Evolutionary conservation across 2,113 vertebrate genomes (phyloP).

Genomic region (Tor tambroides): DNA sequence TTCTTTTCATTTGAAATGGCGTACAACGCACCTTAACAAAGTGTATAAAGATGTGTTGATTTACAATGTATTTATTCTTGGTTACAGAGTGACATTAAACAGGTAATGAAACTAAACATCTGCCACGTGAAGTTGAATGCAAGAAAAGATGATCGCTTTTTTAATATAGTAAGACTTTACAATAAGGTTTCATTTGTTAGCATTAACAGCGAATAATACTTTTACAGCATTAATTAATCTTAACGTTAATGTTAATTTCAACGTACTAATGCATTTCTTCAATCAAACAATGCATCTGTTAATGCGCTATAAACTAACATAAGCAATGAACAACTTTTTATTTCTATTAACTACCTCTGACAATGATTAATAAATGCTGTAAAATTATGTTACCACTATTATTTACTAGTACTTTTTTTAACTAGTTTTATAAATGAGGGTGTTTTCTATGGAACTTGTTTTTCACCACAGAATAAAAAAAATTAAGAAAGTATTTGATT

Average conservation of each 20-base stretch:
- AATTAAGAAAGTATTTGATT: no score
- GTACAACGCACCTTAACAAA: constrained; percentile 48
- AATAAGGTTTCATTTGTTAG: background rate
- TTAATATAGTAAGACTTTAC: background rate
- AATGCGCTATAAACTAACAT: background rate
- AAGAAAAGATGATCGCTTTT: background rate
- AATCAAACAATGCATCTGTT: background rate
- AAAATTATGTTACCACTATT: background rate
- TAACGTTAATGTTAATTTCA: background rate
- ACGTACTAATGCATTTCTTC: background rate
- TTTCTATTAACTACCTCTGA: background rate
- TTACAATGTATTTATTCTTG: constrained; percentile 46
- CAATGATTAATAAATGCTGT: background rate
- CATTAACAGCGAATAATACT: background rate
- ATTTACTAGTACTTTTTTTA: background rate
- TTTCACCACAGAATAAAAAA: no score
- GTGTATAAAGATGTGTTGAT: constrained; percentile 13
- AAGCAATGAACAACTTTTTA: background rate
- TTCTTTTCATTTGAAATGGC: constrained; percentile 16
- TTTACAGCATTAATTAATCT: background rate
- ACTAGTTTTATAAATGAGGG: background rate
- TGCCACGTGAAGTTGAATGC: background rate
- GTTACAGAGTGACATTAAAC: constrained; percentile 44
- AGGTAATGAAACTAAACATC: constrained; percentile 11
- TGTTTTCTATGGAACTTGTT: background rate